Conservation (phyloP, 1,140 invertebrate species). For the Holotrichia oblita region DNA sequence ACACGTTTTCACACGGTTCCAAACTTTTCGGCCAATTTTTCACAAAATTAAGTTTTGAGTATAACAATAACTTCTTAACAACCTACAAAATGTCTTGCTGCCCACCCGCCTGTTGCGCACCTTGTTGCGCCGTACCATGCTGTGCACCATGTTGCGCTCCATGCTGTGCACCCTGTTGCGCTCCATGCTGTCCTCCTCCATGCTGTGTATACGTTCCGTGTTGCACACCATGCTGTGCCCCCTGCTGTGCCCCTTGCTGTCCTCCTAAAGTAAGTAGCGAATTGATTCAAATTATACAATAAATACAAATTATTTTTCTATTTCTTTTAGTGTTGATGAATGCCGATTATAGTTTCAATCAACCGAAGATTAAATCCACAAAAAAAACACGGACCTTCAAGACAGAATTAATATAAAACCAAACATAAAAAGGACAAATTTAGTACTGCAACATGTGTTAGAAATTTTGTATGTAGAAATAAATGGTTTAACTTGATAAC, state of each 20-base stretch:
- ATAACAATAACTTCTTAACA: background rate
- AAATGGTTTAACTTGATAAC: too few species aligned
- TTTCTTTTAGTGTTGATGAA: constrained; percentile 17
- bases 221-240: constrained; percentile 19
- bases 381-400: background rate
- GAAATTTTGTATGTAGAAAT: too few species aligned
- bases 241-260: too few species aligned
- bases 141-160: background rate
- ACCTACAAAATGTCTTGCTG: constrained; percentile 24
- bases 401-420: background rate
- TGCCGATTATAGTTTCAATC: background rate
- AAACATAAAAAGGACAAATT: too few species aligned
- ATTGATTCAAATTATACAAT: background rate
- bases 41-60: constrained; percentile 7
- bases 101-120: constrained; percentile 9
- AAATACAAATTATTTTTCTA: background rate
- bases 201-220: constrained; percentile 32
- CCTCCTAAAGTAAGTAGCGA: constrained; percentile 12
- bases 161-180: constrained; percentile 29
- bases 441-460: too few species aligned
- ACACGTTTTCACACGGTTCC: background rate
- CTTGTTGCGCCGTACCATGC: background rate
- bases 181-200: constrained; percentile 1
- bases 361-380: background rate
- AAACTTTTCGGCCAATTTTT: constrained; percentile 3